phyloP scores from a whole-genome alignment of 2,797 vertebrate species.

The Loris lydekkerianus region DNA sequence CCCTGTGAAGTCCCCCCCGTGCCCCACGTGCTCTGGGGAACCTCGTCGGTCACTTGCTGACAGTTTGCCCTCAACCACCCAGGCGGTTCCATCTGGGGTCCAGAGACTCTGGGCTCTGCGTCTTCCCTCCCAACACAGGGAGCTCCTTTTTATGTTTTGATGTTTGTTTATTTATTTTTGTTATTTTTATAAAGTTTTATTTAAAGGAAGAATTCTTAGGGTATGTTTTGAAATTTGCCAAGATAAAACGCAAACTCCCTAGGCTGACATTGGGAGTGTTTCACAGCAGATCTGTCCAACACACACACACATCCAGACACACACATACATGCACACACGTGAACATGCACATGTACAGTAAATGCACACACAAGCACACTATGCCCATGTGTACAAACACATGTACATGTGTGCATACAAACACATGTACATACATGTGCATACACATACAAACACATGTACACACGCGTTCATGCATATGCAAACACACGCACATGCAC shows the following conservation, averaged over 20 bases:
- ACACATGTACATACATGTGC: too few relatives aligned
- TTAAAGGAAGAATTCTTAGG: neutral
- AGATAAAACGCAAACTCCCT: too few relatives aligned
- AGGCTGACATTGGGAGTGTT: neutral
- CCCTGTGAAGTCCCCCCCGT: fast-evolving
- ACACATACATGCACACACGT: too few relatives aligned
- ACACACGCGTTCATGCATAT: too few relatives aligned
- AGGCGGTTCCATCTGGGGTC: neutral
- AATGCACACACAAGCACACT: too few relatives aligned
- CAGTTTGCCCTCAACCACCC: too few relatives aligned
- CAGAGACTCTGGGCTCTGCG: neutral
- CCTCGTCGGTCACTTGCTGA: neutral
- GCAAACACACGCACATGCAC: neutral
- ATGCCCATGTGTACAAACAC: too few relatives aligned
- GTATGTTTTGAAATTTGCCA: neutral
- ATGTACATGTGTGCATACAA: too few relatives aligned
- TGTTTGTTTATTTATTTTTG: too few relatives aligned
- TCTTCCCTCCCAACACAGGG: neutral
- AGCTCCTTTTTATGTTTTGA: neutral
- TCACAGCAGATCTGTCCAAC: neutral
- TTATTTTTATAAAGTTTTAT: neutral
- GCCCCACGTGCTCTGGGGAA: fast-evolving
- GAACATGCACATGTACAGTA: too few relatives aligned
- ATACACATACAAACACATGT: too few relatives aligned
- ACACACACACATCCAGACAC: too few relatives aligned